Percentiles rank a stretch among this genome's conserved stretches.
Conservation (phyloP, 2,888 invertebrate genomes). For the Drosophila neoperkinsi region DNA sequence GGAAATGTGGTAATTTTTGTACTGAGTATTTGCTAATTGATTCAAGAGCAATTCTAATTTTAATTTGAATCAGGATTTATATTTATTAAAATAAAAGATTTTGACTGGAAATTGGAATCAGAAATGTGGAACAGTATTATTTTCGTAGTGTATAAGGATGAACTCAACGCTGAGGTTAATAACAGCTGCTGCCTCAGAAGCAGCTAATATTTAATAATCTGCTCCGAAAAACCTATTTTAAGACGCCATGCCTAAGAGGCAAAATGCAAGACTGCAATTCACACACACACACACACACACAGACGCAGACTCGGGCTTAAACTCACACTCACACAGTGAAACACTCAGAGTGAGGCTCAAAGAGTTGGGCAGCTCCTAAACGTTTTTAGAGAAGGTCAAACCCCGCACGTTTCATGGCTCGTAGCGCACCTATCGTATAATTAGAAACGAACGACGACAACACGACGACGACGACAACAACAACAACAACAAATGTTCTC, state of each 20-base stretch:
- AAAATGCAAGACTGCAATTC: constrained; percentile 51
- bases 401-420: constrained; percentile 80
- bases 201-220: constrained; percentile 73
- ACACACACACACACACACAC: constrained; percentile 6
- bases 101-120: not conserved
- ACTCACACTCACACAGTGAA: constrained; percentile 5
- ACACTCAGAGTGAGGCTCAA: constrained; percentile 2
- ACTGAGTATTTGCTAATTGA: not conserved
- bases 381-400: constrained; percentile 74
- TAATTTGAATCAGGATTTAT: not conserved
- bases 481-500: constrained; percentile 11
- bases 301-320: not conserved
- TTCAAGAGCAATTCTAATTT: not conserved
- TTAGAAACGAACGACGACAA: constrained; percentile 73
- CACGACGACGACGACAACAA: constrained; percentile 52
- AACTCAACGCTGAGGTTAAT: constrained; percentile 54
- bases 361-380: constrained; percentile 70
- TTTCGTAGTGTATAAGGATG: constrained; percentile 32
- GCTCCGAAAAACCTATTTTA: constrained; percentile 47
- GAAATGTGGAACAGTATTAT: not conserved
- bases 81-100: constrained; percentile 3
- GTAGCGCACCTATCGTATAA: constrained; percentile 80
- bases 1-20: not conserved
- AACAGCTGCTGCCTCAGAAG: constrained; percentile 68
- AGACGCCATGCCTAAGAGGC: constrained; percentile 51